Percentiles rank a stretch among this genome's conserved stretches.
These are phyloP conservation scores for Crocidura indochinensis DNA, from an alignment of 2,797 vertebrate species.

Conservation along the genomic window DNA sequence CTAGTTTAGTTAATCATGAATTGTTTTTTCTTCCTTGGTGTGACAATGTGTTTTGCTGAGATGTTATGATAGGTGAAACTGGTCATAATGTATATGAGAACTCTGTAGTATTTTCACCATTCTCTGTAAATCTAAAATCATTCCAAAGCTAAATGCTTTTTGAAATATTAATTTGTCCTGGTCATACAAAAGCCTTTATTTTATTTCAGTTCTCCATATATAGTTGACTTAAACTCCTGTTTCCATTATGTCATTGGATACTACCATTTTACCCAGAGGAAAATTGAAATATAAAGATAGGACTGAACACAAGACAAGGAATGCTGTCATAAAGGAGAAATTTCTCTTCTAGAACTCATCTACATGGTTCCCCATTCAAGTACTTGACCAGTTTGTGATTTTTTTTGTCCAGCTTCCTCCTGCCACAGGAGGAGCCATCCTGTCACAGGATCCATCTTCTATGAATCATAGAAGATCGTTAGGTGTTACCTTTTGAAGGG, in stretches of 20 bases:
- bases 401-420: neutral
- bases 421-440: too few relatives aligned
- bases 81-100: neutral
- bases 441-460: too few relatives aligned
- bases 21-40: neutral
- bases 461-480: constrained; percentile 1
- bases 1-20: neutral
- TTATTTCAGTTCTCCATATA: constrained; percentile 12
- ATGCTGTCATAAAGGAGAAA: neutral
- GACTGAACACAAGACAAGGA: neutral
- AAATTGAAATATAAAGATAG: neutral
- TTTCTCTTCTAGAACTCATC: neutral
- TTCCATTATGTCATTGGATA: neutral
- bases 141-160: constrained; percentile 35
- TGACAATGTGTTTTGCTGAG: neutral
- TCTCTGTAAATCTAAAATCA: constrained; percentile 5
- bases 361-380: neutral
- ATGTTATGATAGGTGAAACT: neutral
- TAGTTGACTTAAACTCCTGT: neutral
- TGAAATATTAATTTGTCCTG: constrained; percentile 33
- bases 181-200: constrained; percentile 20
- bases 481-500: neutral
- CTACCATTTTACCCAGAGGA: constrained; percentile 32
- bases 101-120: neutral
- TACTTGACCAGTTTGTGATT: neutral